A percentile compares a stretch with the other conserved stretches of the same genome.
phyloP scores from a whole-genome alignment of 2,113 vertebrate genomes.

The Centrocercus urophasianus region DNA sequence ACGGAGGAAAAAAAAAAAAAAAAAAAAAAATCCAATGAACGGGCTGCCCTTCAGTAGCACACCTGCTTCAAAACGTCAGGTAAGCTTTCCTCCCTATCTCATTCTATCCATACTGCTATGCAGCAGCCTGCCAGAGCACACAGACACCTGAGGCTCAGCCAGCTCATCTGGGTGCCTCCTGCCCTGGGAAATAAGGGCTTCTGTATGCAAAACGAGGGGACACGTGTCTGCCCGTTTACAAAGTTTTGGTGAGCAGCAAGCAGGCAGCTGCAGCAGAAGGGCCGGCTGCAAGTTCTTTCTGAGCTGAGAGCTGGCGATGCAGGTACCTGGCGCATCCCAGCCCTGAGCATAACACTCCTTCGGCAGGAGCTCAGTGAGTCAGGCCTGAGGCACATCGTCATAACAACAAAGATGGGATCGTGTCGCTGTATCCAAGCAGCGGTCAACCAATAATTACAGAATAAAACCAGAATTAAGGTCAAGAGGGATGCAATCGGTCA shows the following conservation, averaged over 20 bases:
- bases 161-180: background rate
- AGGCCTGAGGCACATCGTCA: background rate
- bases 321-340: background rate
- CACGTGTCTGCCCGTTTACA: background rate
- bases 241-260: background rate
- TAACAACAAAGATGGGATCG: background rate
- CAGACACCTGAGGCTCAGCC: background rate
- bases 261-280: background rate
- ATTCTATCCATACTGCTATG: background rate
- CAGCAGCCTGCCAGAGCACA: background rate
- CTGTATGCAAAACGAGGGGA: background rate
- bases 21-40: background rate
- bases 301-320: background rate
- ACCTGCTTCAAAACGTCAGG: conserved; percentile 19
- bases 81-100: background rate
- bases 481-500: background rate
- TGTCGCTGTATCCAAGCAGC: background rate
- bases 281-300: background rate
- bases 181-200: background rate
- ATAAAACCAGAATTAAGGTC: background rate
- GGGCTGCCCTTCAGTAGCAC: background rate
- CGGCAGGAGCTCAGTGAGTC: background rate
- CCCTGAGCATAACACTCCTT: background rate
- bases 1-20: background rate
- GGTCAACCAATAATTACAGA: background rate